Evolutionary conservation across 2,888 invertebrate genomes (phyloP).

Genomic region (Argyra leucocephala): DNA sequence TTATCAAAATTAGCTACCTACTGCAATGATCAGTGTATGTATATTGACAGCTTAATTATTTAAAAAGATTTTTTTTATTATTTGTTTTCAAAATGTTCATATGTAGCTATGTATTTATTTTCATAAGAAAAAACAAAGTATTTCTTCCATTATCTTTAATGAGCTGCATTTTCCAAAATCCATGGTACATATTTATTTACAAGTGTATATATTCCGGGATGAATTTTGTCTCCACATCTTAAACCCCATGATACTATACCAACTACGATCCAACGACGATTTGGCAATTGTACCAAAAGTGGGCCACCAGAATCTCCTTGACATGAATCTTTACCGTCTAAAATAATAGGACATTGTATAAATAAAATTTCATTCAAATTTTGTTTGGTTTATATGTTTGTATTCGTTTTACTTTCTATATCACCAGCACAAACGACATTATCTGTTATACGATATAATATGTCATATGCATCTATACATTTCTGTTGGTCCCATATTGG

Average conservation of each 20-base stretch:
- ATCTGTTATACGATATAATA: constrained; percentile 56
- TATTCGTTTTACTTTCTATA: constrained; percentile 47
- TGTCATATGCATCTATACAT: constrained; percentile 50
- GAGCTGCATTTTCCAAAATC: constrained; percentile 38
- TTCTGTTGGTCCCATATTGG: constrained; percentile 65
- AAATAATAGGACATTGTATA: not conserved
- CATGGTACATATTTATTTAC: constrained; percentile 46
- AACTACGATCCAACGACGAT: constrained; percentile 65
- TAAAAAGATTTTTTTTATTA: no score
- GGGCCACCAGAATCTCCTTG: constrained; percentile 63
- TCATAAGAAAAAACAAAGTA: no score
- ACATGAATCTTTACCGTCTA: constrained; percentile 64
- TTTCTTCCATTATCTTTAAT: no score
- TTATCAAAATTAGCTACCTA: no score
- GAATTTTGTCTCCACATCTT: constrained; percentile 63
- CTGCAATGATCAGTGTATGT: no score
- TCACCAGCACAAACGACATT: constrained; percentile 69
- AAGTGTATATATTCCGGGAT: constrained; percentile 71
- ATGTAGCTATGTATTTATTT: no score
- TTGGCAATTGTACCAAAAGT: constrained; percentile 60
- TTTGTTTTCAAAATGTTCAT: no score
- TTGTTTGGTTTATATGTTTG: no score
- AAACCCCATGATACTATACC: constrained; percentile 83
- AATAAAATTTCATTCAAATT: not conserved
- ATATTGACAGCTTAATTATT: no score